Conservation (phyloP, 1,140 invertebrate species). For the Sitophilus oryzae region DNA sequence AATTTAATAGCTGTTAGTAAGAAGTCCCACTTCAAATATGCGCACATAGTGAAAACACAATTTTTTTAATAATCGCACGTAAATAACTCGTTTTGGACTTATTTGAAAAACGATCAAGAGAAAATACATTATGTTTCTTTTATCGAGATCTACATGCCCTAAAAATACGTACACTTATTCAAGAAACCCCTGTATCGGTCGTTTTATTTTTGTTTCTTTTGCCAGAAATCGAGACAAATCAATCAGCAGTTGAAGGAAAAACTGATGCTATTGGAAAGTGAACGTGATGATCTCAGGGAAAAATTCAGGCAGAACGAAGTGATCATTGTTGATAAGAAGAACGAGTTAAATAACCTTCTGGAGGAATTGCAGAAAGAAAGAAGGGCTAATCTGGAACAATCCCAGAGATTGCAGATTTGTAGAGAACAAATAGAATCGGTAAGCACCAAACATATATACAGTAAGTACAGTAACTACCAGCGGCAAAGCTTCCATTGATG, state of each 20-base stretch:
- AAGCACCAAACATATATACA: too few species aligned
- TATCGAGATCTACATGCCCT: too few species aligned
- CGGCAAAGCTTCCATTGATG: too few species aligned
- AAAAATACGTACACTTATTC: background rate
- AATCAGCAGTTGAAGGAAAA: constrained; percentile 14
- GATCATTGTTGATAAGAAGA: constrained; percentile 13
- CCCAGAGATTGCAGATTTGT: constrained; percentile 19
- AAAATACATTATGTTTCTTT: too few species aligned
- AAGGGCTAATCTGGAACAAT: constrained; percentile 8
- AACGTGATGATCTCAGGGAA: constrained; percentile 12
- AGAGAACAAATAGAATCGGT: constrained; percentile 24
- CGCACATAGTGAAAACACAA: too few species aligned
- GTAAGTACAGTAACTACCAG: too few species aligned
- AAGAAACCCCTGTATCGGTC: background rate
- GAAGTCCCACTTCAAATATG: too few species aligned
- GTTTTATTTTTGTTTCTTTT: constrained; percentile 6
- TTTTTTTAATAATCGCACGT: too few species aligned
- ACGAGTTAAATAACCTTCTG: constrained; percentile 18
- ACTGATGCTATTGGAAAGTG: constrained; percentile 12
- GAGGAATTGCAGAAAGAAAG: constrained; percentile 15
- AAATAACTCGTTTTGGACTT: background rate
- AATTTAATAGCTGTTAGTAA: too few species aligned
- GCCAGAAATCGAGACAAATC: constrained; percentile 10
- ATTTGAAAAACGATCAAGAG: too few species aligned
- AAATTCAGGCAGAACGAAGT: constrained; percentile 18